Percentiles rank a stretch among this genome's conserved stretches.
These are phyloP conservation scores for Micromussa lordhowensis DNA, from an alignment of 92 coral and sea anemone genomes.

Conservation along the genomic window DNA sequence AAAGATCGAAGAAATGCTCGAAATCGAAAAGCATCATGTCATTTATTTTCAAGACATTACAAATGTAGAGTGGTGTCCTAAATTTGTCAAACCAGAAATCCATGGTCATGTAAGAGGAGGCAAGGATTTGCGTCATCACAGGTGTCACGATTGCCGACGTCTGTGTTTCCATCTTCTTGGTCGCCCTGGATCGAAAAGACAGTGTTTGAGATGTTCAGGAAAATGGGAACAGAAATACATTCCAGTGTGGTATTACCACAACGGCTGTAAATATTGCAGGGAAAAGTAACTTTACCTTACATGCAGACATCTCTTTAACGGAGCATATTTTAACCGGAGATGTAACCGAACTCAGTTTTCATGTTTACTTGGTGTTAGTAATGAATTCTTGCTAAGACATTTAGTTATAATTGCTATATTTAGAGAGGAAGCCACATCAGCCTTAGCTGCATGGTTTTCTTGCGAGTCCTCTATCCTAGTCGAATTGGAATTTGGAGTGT, in stretches of 20 bases:
- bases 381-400: no score
- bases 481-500: no score
- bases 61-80: constrained; percentile 62
- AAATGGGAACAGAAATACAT: constrained; percentile 43
- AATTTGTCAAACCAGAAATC: constrained; percentile 49
- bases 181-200: constrained; percentile 53
- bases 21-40: constrained; percentile 44
- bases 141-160: constrained; percentile 45
- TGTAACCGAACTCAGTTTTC: no score
- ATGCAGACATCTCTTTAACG: no score
- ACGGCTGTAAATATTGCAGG: constrained; percentile 52
- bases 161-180: constrained; percentile 63
- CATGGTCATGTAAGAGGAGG: constrained; percentile 57
- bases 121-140: constrained; percentile 52
- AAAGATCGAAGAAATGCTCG: constrained; percentile 45
- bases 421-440: no score
- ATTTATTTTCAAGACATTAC: constrained; percentile 39
- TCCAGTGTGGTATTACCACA: constrained; percentile 65
- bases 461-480: no score
- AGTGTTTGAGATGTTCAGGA: constrained; percentile 55
- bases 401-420: no score
- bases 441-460: no score
- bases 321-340: no score
- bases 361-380: no score
- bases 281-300: background rate